These are phyloP conservation scores for Parnassius orleans DNA, from an alignment of 2,888 invertebrate genomes.

Conservation along the genomic window DNA sequence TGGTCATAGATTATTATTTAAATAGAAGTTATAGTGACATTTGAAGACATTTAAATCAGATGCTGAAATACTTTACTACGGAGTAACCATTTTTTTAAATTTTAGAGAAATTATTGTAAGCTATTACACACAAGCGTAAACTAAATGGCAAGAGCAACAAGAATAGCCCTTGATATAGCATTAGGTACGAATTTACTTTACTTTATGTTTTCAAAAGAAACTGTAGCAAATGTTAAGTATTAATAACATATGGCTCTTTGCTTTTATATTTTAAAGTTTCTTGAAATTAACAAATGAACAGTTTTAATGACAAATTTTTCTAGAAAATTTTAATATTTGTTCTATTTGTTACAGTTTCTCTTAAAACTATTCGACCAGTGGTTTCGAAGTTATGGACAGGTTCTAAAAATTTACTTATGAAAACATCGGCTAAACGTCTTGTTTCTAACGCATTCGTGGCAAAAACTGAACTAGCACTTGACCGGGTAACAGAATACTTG, in stretches of 20 bases:
- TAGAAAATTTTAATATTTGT: neutral
- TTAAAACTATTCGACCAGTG: slow-evolving; percentile 53
- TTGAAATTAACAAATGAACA: no score
- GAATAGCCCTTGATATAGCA: slow-evolving; percentile 59
- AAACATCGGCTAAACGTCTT: slow-evolving; percentile 47
- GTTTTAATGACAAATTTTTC: no score
- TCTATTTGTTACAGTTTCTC: slow-evolving; percentile 62
- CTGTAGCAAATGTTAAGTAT: slow-evolving; percentile 54
- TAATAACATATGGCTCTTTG: neutral
- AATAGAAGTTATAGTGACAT: neutral
- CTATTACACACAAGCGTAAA: neutral
- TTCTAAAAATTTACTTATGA: slow-evolving; percentile 45
- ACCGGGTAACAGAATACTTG: slow-evolving; percentile 35
- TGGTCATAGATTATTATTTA: no score
- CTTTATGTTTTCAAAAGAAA: slow-evolving; percentile 43
- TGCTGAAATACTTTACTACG: neutral
- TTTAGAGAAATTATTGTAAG: neutral
- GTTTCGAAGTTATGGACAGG: slow-evolving; percentile 50
- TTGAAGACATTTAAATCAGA: neutral
- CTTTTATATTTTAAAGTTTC: no score
- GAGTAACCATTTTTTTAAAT: neutral
- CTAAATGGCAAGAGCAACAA: slow-evolving; percentile 53
- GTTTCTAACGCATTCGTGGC: slow-evolving; percentile 48
- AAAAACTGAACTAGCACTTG: slow-evolving; percentile 47
- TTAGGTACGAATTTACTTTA: slow-evolving; percentile 46